Conservation (phyloP, 2,797 vertebrate genomes). For the Anniella stebbinsi region DNA sequence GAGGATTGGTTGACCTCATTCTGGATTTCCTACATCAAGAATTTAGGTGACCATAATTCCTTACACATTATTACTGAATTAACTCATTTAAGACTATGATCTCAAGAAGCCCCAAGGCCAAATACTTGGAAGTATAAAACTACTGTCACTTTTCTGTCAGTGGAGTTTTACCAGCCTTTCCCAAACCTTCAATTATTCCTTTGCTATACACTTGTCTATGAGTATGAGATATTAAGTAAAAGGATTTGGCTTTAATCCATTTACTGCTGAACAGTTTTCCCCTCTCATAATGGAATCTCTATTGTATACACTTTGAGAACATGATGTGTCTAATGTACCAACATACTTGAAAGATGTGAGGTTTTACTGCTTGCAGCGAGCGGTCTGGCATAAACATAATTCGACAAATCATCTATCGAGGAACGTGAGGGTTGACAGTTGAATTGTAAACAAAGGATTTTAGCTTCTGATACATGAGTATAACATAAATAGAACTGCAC, state of each 20-base stretch:
- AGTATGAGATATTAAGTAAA: slow-evolving; percentile 53
- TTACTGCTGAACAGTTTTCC: not conserved
- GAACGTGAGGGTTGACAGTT: slow-evolving; percentile 35
- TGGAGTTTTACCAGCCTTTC: slow-evolving; percentile 54
- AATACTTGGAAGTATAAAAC: not conserved
- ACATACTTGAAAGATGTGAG: slow-evolving; percentile 45
- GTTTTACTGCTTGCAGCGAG: slow-evolving; percentile 62
- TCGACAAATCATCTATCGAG: slow-evolving; percentile 52
- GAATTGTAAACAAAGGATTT: slow-evolving; percentile 37
- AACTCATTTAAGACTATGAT: not conserved
- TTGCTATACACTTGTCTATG: slow-evolving; percentile 58
- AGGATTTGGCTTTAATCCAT: slow-evolving; percentile 45
- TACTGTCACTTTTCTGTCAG: not conserved
- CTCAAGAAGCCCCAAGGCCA: not conserved
- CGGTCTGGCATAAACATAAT: slow-evolving; percentile 60
- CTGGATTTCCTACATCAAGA: not conserved
- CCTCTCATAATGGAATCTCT: slow-evolving; percentile 46
- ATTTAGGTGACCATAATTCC: not conserved
- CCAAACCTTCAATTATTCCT: slow-evolving; percentile 63
- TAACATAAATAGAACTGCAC: slow-evolving; percentile 2
- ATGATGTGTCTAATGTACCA: slow-evolving; percentile 35
- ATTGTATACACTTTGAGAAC: slow-evolving; percentile 49
- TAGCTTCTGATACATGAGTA: slow-evolving; percentile 37
- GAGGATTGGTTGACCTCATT: not conserved
- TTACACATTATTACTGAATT: not conserved